These are phyloP conservation scores for Pachypeltis micranthus DNA, from an alignment of 1,140 invertebrate genomes.

Conservation along the genomic window DNA sequence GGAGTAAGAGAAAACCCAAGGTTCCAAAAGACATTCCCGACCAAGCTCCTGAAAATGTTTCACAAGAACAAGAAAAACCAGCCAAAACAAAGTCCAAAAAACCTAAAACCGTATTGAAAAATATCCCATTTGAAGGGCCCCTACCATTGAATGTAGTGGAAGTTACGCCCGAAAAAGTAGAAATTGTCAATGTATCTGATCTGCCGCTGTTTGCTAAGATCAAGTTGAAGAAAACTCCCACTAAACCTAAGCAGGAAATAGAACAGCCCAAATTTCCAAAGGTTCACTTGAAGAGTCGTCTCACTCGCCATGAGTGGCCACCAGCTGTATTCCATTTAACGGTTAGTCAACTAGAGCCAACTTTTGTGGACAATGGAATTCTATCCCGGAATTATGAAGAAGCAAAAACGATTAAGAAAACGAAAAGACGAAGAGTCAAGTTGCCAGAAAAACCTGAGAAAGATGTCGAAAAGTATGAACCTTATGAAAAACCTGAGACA, in stretches of 20 bases:
- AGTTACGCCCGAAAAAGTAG: conserved; percentile 30
- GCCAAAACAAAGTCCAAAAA: conserved; percentile 22
- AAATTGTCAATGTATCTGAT: conserved; percentile 32
- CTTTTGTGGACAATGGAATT: conserved; percentile 44
- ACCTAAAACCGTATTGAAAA: not conserved
- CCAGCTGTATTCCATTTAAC: conserved; percentile 33
- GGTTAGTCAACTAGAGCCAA: conserved; percentile 28
- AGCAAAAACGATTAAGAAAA: conserved; percentile 25
- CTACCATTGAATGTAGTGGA: conserved; percentile 30
- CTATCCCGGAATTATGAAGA: conserved; percentile 40
- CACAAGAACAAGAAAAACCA: conserved; percentile 25
- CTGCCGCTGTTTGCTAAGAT: conserved; percentile 46
- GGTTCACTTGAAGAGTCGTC: conserved; percentile 39
- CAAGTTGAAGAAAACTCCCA: conserved; percentile 48
- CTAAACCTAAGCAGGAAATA: conserved; percentile 27
- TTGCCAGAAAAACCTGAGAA: conserved; percentile 33
- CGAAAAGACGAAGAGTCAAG: conserved; percentile 39
- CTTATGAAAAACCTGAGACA: conserved; percentile 24
- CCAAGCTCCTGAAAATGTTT: not conserved
- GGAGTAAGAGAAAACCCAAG: not conserved
- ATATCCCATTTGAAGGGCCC: conserved; percentile 26
- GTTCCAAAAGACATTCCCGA: not conserved
- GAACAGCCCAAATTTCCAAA: conserved; percentile 26
- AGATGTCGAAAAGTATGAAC: conserved; percentile 39
- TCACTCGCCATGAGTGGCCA: conserved; percentile 38